Evolutionary conservation across 2,888 invertebrate species (phyloP).

Genomic region (Cabera pusaria): DNA sequence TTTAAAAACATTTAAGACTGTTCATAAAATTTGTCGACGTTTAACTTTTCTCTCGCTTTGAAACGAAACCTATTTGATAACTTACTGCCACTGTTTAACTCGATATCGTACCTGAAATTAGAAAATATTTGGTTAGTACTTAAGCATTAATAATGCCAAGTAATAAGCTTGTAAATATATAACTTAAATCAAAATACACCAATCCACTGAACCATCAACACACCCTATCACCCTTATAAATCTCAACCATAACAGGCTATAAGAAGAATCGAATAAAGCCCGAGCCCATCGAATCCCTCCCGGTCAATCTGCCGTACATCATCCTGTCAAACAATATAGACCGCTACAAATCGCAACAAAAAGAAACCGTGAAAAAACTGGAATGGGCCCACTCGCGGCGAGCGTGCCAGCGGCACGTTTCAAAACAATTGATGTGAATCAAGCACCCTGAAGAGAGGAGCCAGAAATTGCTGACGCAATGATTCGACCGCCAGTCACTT

Average conservation of each 20-base stretch:
- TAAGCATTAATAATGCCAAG: no score
- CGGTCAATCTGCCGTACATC: conserved; percentile 27
- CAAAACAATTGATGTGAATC: conserved; percentile 47
- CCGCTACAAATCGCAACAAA: conserved; percentile 39
- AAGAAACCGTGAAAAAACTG: conserved; percentile 23
- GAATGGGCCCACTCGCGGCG: conserved; percentile 36
- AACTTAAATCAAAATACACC: no score
- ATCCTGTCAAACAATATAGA: conserved; percentile 28
- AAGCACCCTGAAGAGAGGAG: conserved; percentile 38
- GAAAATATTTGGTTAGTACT: conserved; percentile 22
- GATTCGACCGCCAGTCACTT: conserved; percentile 58
- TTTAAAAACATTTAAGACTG: conserved; percentile 29
- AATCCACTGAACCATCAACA: no score
- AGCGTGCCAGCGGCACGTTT: conserved; percentile 42
- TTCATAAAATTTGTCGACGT: conserved; percentile 26
- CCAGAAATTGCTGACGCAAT: conserved; percentile 63
- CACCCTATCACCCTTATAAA: conserved; percentile 12
- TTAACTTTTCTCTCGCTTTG: conserved; percentile 27
- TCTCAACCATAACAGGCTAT: conserved; percentile 16
- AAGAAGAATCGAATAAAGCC: conserved; percentile 20
- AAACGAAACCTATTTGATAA: conserved; percentile 19
- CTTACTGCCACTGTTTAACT: conserved; percentile 18
- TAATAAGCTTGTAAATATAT: background rate
- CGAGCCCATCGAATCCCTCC: conserved; percentile 20
- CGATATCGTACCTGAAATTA: conserved; percentile 26